Evolutionary conservation across 1,140 invertebrate species (phyloP).

Genomic region (Drosophila aff.): DNA sequence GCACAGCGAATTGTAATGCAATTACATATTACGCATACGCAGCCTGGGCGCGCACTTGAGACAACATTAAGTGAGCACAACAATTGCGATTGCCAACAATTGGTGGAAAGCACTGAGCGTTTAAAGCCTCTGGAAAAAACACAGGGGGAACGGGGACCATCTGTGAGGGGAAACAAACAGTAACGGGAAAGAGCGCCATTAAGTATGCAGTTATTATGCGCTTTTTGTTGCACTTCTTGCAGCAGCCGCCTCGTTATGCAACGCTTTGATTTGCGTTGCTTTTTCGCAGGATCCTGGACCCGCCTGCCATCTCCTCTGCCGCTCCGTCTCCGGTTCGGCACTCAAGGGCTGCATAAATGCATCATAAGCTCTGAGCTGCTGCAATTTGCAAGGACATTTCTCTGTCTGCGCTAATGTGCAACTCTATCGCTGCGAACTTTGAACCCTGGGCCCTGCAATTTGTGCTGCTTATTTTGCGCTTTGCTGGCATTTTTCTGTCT

Average conservation of each 20-base stretch:
- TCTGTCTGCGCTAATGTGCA: constrained; percentile 74
- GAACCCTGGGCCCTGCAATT: constrained; percentile 66
- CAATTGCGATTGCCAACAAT: constrained; percentile 46
- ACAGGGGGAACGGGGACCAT: constrained; percentile 7
- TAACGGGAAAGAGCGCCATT: constrained; percentile 55
- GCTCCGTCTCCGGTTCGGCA: constrained; percentile 33
- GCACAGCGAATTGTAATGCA: constrained; percentile 16
- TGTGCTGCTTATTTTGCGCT: constrained; percentile 78
- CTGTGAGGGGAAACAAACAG: constrained; percentile 19
- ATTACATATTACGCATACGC: constrained; percentile 46
- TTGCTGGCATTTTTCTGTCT: constrained; percentile 70
- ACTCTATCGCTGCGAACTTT: constrained; percentile 67
- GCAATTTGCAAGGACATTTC: constrained; percentile 74
- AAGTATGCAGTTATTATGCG: constrained; percentile 81
- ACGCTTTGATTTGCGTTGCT: constrained; percentile 53
- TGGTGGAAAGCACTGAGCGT: constrained; percentile 34
- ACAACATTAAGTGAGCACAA: constrained; percentile 54
- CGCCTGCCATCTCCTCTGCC: not conserved
- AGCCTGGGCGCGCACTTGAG: constrained; percentile 34
- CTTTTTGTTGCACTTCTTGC: constrained; percentile 78
- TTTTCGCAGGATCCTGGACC: constrained; percentile 28
- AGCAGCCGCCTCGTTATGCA: constrained; percentile 74
- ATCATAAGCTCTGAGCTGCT: constrained; percentile 72
- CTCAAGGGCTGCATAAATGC: constrained; percentile 77
- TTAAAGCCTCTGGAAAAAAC: constrained; percentile 16